Evolutionary conservation across 1,140 invertebrate genomes (phyloP).

Genomic region (Anastatus disparis): DNA sequence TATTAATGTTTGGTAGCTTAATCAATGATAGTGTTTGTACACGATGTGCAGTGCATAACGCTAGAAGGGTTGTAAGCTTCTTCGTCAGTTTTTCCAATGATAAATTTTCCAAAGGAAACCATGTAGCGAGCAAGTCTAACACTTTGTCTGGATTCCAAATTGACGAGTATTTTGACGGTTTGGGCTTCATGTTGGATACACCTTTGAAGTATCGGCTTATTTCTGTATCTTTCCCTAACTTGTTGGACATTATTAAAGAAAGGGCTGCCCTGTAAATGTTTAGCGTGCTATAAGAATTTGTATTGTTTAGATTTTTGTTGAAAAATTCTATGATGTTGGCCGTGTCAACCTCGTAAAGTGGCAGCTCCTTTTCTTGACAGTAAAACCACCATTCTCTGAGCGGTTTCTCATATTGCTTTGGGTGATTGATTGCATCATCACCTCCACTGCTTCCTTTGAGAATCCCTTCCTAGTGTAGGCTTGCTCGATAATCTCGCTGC

Average conservation of each 20-base stretch:
- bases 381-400: not conserved
- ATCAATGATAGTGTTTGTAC: not conserved
- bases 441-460: not conserved
- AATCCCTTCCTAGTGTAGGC: not conserved
- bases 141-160: too few species aligned
- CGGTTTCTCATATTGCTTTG: not conserved
- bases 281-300: not conserved
- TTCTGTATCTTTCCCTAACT: not conserved
- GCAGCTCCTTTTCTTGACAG: not conserved
- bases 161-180: not conserved
- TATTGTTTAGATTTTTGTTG: not conserved
- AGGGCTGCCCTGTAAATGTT: too few species aligned
- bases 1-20: not conserved
- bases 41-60: not conserved
- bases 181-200: not conserved
- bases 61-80: not conserved
- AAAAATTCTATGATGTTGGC: not conserved
- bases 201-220: conserved; percentile 1
- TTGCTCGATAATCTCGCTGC: conserved; percentile 3
- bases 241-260: too few species aligned
- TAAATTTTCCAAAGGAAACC: too few species aligned
- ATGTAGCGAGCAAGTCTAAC: too few species aligned
- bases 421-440: not conserved
- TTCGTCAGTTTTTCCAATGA: not conserved
- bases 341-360: not conserved